phyloP scores from a whole-genome alignment of 2,797 vertebrate genomes.

The Tamandua tetradactyla region DNA sequence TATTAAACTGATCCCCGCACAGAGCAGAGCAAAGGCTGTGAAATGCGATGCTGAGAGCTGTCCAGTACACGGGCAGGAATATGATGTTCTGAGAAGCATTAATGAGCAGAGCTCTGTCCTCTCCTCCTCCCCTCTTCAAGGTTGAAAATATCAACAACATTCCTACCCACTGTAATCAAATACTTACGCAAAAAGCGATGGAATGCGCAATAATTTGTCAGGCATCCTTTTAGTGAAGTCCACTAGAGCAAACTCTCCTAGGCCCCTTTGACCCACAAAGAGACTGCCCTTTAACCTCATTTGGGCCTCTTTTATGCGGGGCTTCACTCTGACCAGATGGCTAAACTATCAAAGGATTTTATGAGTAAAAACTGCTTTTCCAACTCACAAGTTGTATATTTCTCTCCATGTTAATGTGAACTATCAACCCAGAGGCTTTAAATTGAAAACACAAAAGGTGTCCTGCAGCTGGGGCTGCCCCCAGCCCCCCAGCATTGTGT shows the following conservation, averaged over 20 bases:
- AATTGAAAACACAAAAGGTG: slow-evolving; percentile 84
- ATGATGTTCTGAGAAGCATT: rapidly evolving
- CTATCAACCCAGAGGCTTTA: slow-evolving; percentile 83
- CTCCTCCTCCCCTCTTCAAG: not conserved
- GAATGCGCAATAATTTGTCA: slow-evolving; percentile 98
- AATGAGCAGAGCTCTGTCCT: not conserved
- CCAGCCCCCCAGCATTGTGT: slow-evolving; percentile 73
- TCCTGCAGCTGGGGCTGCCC: slow-evolving; percentile 76
- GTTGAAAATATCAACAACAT: slow-evolving; percentile 86
- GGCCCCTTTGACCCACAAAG: slow-evolving; percentile 95
- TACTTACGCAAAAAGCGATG: slow-evolving; percentile 88
- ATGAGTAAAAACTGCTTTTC: slow-evolving; percentile 97
- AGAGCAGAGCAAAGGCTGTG: not conserved
- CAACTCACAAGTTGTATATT: slow-evolving; percentile 86
- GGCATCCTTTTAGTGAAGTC: slow-evolving; percentile 94
- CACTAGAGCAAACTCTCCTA: slow-evolving; percentile 91
- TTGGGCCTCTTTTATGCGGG: slow-evolving; percentile 97
- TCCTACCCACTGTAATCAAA: slow-evolving; percentile 92
- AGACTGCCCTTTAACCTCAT: slow-evolving; percentile 96
- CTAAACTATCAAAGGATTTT: slow-evolving; percentile 99
- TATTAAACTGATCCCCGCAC: slow-evolving; percentile 3
- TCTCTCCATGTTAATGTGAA: slow-evolving; percentile 85
- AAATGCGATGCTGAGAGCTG: not conserved
- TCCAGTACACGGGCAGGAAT: rapidly evolving
- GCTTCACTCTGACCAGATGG: slow-evolving; percentile 97